phyloP scores from a whole-genome alignment of 2,888 invertebrate genomes.

The Megaustenia siamemsis region DNA sequence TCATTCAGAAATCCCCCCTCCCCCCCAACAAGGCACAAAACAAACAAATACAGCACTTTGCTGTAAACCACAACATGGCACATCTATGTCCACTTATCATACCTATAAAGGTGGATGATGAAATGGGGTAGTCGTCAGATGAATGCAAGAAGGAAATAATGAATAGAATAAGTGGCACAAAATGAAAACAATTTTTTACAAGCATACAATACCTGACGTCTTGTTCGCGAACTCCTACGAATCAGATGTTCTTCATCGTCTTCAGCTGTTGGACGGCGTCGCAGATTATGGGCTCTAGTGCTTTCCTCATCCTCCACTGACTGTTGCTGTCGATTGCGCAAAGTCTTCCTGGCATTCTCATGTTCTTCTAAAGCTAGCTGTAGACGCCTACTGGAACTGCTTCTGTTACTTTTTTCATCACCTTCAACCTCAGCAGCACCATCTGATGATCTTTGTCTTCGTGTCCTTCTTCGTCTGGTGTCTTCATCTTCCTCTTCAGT shows the following conservation, averaged over 20 bases:
- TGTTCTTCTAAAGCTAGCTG: constrained; percentile 62
- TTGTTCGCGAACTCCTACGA: constrained; percentile 48
- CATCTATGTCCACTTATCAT: too few relatives aligned
- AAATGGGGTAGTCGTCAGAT: too few relatives aligned
- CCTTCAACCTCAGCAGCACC: constrained; percentile 50
- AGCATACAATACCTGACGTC: constrained; percentile 41
- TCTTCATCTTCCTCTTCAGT: constrained; percentile 48
- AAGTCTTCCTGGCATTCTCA: neutral
- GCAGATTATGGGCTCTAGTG: neutral
- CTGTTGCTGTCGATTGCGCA: neutral
- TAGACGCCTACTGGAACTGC: constrained; percentile 67
- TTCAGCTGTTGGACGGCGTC: neutral
- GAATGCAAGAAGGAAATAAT: too few relatives aligned
- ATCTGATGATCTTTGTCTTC: neutral
- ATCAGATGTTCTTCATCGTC: constrained; percentile 44
- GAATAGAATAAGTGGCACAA: too few relatives aligned
- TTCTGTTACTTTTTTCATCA: constrained; percentile 46
- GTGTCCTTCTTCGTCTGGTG: neutral
- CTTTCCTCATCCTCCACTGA: constrained; percentile 48
- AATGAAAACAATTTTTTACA: too few relatives aligned
- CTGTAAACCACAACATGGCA: too few relatives aligned
- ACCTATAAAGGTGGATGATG: too few relatives aligned
- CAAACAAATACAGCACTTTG: too few relatives aligned
- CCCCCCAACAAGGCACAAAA: too few relatives aligned
- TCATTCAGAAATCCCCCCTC: too few relatives aligned